These are phyloP conservation scores for Chinchilla lanigera DNA, from an alignment of 2,113 vertebrate genomes.

Conservation along the genomic window DNA sequence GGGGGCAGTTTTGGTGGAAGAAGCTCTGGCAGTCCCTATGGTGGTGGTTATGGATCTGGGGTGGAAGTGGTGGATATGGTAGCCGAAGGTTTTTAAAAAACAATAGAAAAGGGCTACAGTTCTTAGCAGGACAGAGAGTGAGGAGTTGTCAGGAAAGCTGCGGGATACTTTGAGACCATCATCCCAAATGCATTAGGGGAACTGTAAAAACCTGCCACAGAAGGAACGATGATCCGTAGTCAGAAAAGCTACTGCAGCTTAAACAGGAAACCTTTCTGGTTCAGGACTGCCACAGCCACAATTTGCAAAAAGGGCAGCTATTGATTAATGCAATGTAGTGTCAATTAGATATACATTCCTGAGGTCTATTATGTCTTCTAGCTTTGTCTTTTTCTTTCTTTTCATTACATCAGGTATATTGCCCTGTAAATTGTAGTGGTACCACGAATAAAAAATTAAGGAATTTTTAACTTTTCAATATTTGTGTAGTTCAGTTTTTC, in stretches of 20 bases:
- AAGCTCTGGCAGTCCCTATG: too few species aligned
- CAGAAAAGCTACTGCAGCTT: too few species aligned
- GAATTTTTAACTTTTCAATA: conserved; percentile 92
- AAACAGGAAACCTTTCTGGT: too few species aligned
- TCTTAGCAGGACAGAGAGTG: too few species aligned
- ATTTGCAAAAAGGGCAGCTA: conserved; percentile 87
- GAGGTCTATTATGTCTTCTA: conserved; percentile 92
- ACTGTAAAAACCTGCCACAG: too few species aligned
- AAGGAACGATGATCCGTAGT: too few species aligned
- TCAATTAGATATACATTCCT: conserved; percentile 94
- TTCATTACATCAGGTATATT: conserved; percentile 94
- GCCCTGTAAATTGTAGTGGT: conserved; percentile 95
- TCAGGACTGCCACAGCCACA: too few species aligned
- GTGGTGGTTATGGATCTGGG: conserved; percentile 95
- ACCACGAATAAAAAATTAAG: conserved; percentile 94
- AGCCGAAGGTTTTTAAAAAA: conserved; percentile 91
- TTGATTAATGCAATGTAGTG: conserved; percentile 92
- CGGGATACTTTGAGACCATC: too few species aligned
- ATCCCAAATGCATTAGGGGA: too few species aligned
- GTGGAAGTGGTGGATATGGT: conserved; percentile 91
- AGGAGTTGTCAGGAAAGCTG: too few species aligned
- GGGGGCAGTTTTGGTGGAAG: too few species aligned
- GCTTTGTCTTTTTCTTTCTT: conserved; percentile 92
- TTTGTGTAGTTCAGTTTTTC: conserved; percentile 94
- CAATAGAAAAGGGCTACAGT: conserved; percentile 87